Conservation (phyloP, 2,113 vertebrate genomes). For the Arvicanthis niloticus region DNA sequence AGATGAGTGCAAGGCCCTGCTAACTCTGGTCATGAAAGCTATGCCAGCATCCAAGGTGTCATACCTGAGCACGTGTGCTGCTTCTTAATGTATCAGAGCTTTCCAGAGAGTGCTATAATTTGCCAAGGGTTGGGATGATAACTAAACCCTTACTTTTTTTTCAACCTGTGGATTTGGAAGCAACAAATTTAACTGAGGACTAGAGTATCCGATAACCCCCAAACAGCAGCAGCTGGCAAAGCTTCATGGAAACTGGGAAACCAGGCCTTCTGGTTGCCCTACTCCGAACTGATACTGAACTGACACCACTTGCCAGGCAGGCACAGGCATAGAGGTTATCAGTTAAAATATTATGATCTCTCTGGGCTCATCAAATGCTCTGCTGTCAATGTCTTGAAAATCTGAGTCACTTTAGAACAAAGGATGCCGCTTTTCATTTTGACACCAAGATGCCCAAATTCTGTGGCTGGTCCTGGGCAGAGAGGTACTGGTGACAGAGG, state of each 20-base stretch:
- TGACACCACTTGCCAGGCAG: fast-evolving
- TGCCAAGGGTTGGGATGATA: background rate
- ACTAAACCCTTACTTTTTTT: background rate
- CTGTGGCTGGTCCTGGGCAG: background rate
- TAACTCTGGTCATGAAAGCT: background rate
- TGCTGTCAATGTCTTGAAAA: background rate
- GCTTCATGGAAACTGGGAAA: background rate
- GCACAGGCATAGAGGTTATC: background rate
- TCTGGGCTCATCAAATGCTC: background rate
- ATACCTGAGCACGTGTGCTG: background rate
- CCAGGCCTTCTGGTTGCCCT: background rate
- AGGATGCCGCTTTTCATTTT: background rate
- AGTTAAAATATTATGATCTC: background rate
- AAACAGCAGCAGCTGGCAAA: background rate
- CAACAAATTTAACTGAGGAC: background rate
- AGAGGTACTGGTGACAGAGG: background rate
- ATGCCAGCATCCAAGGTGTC: background rate
- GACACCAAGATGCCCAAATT: background rate
- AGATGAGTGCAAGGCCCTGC: background rate
- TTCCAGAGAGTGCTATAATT: background rate
- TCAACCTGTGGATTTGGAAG: background rate
- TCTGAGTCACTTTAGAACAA: conserved; percentile 23
- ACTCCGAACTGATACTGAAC: background rate
- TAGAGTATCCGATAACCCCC: background rate
- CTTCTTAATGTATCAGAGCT: background rate